Evolutionary conservation across 2,797 vertebrate genomes (phyloP), one percentile per base, ranked within the genome.

Genomic region (Acrocephalus scirpaceus): DNA sequence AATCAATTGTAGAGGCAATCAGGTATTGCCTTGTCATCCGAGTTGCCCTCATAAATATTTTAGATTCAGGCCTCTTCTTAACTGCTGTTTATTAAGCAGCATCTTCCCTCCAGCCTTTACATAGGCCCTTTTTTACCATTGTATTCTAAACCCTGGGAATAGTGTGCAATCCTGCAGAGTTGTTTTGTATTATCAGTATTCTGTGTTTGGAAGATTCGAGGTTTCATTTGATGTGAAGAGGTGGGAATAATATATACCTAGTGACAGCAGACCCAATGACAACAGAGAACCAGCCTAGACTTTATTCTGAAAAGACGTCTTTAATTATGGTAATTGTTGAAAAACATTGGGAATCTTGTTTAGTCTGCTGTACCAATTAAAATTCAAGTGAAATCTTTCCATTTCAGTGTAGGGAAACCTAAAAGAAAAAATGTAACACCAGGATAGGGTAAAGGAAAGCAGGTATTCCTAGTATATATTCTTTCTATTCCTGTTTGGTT

Each of bases 271-370:
- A 62, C 56, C 30, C 47, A 21, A 48, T 36, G 72, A 72, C 82
- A 86, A 16, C 27, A 75, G 50, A 77, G 54, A 86, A 75, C n/a
- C 20, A 88, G 36, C 65, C 42, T 36, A 58, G 51, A 29, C 79
- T 88, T 95, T 92, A 58, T 91, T 93, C 72, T 91, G 62, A 62
- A 66, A 73, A 79, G 56, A 34, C 81, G 22, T 83, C 48, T 92
- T 86, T 92, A 88, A 88, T 96, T 95, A 75, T 82, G 74, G 45
- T 90, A 93, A 90, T 92, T 77, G 26, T 69, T 93, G 72, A 80
- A 92, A 92, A 92, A 78, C 66, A 72, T 22, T 34, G 42, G 23
- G 22, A 77, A 50, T 91, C 44, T 58, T 72, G 20, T 88, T 92
- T 83, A 84, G 73, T 96, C 82, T 69, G 65, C 48, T 78, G 26